Evolutionary conservation across 2,888 invertebrate species (phyloP), one percentile per base, ranked within the genome.

Genomic region (Cataglyphis rosenhaueri): DNA sequence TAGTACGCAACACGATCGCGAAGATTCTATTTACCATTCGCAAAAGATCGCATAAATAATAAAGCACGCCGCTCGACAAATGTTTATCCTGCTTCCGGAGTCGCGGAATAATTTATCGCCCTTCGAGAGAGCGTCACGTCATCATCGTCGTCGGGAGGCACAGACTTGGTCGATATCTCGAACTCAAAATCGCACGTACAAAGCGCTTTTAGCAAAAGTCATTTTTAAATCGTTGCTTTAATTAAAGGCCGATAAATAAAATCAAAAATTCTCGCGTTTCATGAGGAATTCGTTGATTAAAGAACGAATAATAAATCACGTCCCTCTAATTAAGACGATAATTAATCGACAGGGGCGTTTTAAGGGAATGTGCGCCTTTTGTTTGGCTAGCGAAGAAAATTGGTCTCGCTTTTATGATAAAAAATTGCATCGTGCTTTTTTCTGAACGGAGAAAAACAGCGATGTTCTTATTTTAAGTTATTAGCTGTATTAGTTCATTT

Each of bases 271-370:
- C 71, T 12, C 18, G 32, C 64, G 32, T 57, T 55, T 35, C 41
- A 18, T 41, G 44, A n/a, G 35, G n/a, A 38, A 29, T 68, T 61
- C 12, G 21, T 29, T 79, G 61, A 86, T 86, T 85, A 86, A 87
- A 59, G 38, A 52, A 73, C 35, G 65, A 78, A 84, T 81, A 85
- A 87, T 84, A 83, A 89, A 86, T 87, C 83, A 82, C 79, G 52
- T 21, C 64, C 57, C 62, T 68, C 38, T 83, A 88, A 88, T 85
- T 71, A 84, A 73, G 71, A 35, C 65, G 65, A 83, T 84, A 86
- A 85, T 85, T 85, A 82, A 83, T 83, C 68, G 41, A 18, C 70
- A 57, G 2, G 29, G 0, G 57, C 25, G n/a, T 66, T 18, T 29
- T 61, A 0, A 9, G 25, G 57, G 66, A 21, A 55, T 38, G 79